phyloP scores from a whole-genome alignment of 2,797 vertebrate species.

The Anguilla marmorata region DNA sequence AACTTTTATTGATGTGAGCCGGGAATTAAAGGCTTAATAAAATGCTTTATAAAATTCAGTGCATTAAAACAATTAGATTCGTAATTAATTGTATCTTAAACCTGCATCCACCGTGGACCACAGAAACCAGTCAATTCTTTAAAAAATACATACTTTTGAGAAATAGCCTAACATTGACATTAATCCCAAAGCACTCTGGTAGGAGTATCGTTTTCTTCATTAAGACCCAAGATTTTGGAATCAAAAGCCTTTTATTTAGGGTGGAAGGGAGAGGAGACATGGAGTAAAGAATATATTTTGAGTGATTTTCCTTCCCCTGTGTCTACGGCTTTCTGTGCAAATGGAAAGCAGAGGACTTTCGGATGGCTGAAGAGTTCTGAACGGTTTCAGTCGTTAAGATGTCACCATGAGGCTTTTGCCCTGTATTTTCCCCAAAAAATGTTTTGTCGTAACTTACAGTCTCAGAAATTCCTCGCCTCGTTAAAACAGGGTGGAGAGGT shows the following conservation, averaged over 20 bases:
- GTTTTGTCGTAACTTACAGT: conserved; percentile 36
- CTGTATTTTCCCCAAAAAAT: conserved; percentile 32
- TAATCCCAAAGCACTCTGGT: background rate
- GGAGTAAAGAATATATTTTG: background rate
- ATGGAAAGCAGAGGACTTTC: background rate
- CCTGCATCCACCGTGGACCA: background rate
- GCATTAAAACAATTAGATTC: background rate
- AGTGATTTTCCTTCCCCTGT: background rate
- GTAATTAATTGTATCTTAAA: conserved; percentile 4
- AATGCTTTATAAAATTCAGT: background rate
- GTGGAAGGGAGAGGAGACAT: background rate
- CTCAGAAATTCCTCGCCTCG: conserved; percentile 38
- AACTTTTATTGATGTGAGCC: background rate
- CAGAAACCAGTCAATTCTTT: background rate
- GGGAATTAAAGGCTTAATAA: background rate
- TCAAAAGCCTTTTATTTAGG: background rate
- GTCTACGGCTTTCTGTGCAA: background rate
- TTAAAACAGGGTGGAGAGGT: conserved; percentile 37
- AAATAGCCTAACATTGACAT: background rate
- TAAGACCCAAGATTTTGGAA: conserved; percentile 2
- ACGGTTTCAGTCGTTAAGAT: conserved; percentile 45
- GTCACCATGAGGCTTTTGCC: conserved; percentile 36
- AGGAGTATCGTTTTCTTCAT: background rate
- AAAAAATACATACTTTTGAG: background rate
- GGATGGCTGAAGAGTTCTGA: conserved; percentile 31